These are phyloP conservation scores for Onchidella celtica DNA, from an alignment of 2,888 invertebrate species.

Conservation along the genomic window DNA sequence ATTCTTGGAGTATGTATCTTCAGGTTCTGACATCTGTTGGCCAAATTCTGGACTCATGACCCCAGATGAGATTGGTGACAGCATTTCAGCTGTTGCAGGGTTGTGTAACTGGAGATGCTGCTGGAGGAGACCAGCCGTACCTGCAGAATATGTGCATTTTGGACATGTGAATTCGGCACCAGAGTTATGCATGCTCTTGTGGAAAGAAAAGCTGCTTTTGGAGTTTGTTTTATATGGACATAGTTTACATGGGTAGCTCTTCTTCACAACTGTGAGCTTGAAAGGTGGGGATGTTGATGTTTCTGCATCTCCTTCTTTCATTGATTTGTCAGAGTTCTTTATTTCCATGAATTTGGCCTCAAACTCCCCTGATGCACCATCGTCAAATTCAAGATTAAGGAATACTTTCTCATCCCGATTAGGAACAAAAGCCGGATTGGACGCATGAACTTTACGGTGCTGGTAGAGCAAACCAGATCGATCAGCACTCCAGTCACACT, in stretches of 20 bases:
- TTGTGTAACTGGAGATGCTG: conserved; percentile 70
- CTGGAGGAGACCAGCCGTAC: conserved; percentile 64
- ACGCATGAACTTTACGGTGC: conserved; percentile 70
- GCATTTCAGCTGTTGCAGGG: background rate
- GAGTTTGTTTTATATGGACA: conserved; percentile 63
- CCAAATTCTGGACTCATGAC: background rate
- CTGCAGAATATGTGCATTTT: conserved; percentile 71
- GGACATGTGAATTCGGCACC: conserved; percentile 59
- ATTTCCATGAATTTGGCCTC: conserved; percentile 55
- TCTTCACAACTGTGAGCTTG: conserved; percentile 55
- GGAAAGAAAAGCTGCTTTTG: conserved; percentile 56
- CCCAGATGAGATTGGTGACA: background rate
- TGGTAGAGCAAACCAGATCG: conserved; percentile 69
- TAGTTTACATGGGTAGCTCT: conserved; percentile 55
- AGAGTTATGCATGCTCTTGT: conserved; percentile 54
- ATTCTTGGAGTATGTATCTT: background rate
- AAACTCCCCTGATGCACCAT: conserved; percentile 60
- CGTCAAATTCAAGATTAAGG: conserved; percentile 68
- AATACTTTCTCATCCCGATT: conserved; percentile 67
- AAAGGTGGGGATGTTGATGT: conserved; percentile 49
- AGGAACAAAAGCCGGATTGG: conserved; percentile 61
- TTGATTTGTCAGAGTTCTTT: conserved; percentile 27
- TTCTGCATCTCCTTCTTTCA: conserved; percentile 35
- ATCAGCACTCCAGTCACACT: conserved; percentile 76
- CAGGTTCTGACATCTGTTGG: background rate